Evolutionary conservation across 64 coral and sea anemone genomes (phyloP).

Genomic region (Montipora foliosa): DNA sequence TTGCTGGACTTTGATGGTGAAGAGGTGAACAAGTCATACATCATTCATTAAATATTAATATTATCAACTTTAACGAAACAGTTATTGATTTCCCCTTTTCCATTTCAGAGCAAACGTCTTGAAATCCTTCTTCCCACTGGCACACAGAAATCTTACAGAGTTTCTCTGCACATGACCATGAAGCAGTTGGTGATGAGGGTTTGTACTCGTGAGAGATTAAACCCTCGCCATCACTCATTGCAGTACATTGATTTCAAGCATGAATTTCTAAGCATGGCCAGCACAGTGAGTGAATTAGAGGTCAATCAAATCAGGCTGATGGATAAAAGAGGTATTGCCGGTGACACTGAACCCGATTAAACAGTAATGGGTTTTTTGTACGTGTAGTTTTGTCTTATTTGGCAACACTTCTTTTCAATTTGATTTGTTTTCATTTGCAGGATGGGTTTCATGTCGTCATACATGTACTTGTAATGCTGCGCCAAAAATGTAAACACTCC

Average conservation of each 20-base stretch:
- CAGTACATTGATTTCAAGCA: constrained; percentile 91
- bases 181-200: constrained; percentile 60
- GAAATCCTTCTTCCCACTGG: constrained; percentile 75
- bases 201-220: constrained; percentile 76
- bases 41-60: no score
- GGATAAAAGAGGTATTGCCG: constrained; percentile 80
- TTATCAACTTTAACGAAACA: no score
- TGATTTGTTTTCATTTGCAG: no score
- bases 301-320: constrained; percentile 79
- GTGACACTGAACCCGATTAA: no score
- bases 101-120: constrained; percentile 67
- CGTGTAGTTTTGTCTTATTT: no score
- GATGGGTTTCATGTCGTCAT: no score
- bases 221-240: constrained; percentile 74
- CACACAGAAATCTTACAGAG: constrained; percentile 54
- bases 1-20: constrained; percentile 48
- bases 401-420: no score
- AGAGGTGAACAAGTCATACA: constrained; percentile 11
- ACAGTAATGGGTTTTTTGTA: no score
- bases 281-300: constrained; percentile 65
- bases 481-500: no score
- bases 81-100: no score
- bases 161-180: constrained; percentile 76
- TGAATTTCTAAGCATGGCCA: constrained; percentile 66
- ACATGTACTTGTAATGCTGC: no score